A percentile compares a stretch with the other conserved stretches of the same genome.
Evolutionary conservation across 2,113 vertebrate genomes (phyloP).

Genomic region (Ascaphus truei): DNA sequence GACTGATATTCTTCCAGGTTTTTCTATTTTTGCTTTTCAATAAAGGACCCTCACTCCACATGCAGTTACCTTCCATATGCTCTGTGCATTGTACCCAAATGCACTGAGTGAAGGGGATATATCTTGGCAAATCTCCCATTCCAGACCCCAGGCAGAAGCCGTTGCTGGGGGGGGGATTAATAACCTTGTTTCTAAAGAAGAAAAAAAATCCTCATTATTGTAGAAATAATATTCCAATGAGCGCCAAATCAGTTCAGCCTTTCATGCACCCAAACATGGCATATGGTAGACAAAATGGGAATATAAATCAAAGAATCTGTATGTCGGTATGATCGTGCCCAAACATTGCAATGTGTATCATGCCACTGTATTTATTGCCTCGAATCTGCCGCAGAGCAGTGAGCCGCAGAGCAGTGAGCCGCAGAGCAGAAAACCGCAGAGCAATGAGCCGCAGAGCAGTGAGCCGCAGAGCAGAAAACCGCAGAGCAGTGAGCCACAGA

Average conservation of each 20-base stretch:
- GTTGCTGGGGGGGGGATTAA: slow-evolving; percentile 19
- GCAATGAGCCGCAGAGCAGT: no score
- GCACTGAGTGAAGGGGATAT: slow-evolving; percentile 24
- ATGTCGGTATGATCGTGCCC: neutral
- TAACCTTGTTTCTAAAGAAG: slow-evolving; percentile 5
- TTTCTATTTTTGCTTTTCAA: neutral
- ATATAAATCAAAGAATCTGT: slow-evolving; percentile 2
- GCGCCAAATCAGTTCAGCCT: slow-evolving; percentile 5
- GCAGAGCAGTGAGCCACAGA: no score
- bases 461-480: no score
- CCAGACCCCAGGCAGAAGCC: neutral
- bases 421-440: no score
- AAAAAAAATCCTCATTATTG: slow-evolving; percentile 18
- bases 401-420: no score
- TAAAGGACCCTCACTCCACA: neutral
- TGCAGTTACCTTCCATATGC: slow-evolving; percentile 4
- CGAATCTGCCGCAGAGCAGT: no score
- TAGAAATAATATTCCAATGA: slow-evolving; percentile 8
- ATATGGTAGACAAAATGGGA: slow-evolving; percentile 3
- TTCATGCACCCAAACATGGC: slow-evolving; percentile 14
- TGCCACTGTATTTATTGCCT: neutral
- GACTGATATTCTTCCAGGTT: neutral
- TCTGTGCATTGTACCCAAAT: slow-evolving; percentile 20
- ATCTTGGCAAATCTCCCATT: neutral
- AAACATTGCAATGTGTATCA: neutral